Percentiles rank a stretch among this genome's conserved stretches.
phyloP scores from a whole-genome alignment of 2,113 vertebrate genomes.

The Nestor notabilis region DNA sequence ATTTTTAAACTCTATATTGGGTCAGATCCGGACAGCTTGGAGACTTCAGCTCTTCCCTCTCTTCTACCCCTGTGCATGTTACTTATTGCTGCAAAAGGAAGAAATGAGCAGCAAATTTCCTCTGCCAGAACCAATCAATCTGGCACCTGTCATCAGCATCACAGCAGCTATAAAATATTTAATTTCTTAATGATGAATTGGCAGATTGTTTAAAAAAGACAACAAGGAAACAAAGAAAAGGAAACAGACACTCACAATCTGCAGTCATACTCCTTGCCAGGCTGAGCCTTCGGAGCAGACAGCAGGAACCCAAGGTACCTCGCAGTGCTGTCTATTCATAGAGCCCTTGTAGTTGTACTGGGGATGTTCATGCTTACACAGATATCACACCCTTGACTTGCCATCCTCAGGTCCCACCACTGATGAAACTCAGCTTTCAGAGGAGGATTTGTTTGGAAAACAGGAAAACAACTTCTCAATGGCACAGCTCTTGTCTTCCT shows the following conservation, averaged over 20 bases:
- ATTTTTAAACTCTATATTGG: conserved; percentile 76
- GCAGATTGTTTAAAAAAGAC: conserved; percentile 70
- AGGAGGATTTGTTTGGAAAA: background rate
- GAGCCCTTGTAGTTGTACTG: background rate
- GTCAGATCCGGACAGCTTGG: conserved; percentile 79
- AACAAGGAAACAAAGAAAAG: conserved; percentile 62
- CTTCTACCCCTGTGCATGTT: conserved; percentile 53
- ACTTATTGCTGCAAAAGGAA: conserved; percentile 62
- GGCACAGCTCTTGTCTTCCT: background rate
- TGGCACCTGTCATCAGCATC: conserved; percentile 76
- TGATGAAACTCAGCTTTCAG: background rate
- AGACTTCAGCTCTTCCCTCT: conserved; percentile 49
- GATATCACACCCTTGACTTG: background rate
- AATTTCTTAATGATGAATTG: conserved; percentile 77
- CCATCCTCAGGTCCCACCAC: background rate
- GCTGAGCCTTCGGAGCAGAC: conserved; percentile 21
- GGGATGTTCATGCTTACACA: background rate
- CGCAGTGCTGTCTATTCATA: background rate
- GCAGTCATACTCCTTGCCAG: conserved; percentile 43
- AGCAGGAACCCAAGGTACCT: conserved; percentile 42
- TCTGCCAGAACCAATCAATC: conserved; percentile 76
- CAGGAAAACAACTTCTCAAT: background rate
- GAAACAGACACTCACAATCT: conserved; percentile 61
- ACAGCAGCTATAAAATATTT: conserved; percentile 79
- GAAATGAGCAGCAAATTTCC: conserved; percentile 64